Evolutionary conservation across 2,888 invertebrate species (phyloP).

Genomic region (Altica lythri): DNA sequence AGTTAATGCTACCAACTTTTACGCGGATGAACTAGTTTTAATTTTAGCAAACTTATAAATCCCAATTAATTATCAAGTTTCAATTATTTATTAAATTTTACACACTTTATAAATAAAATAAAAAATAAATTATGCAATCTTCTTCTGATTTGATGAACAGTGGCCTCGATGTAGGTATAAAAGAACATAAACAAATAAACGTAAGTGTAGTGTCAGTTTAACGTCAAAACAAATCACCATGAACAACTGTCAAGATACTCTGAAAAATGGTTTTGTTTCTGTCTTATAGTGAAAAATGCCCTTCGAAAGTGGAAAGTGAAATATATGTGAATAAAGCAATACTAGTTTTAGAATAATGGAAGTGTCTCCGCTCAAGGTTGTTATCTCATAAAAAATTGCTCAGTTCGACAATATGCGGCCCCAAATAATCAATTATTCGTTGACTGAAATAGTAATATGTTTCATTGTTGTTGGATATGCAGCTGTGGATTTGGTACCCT

Average conservation of each 20-base stretch:
- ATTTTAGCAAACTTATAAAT: too few relatives aligned
- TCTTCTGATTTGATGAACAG: too few relatives aligned
- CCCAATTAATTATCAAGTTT: too few relatives aligned
- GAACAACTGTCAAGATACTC: slow-evolving; percentile 28
- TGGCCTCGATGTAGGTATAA: too few relatives aligned
- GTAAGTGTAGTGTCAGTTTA: slow-evolving; percentile 8
- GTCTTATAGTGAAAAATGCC: slow-evolving; percentile 13
- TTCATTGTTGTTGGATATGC: slow-evolving; percentile 55
- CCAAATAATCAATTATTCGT: slow-evolving; percentile 51
- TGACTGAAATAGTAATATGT: slow-evolving; percentile 53
- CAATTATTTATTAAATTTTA: too few relatives aligned
- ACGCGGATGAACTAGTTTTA: too few relatives aligned
- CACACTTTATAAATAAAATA: too few relatives aligned
- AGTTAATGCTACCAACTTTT: too few relatives aligned
- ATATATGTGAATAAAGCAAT: neutral
- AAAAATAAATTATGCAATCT: too few relatives aligned
- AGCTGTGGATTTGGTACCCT: slow-evolving; percentile 63
- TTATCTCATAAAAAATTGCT: slow-evolving; percentile 28
- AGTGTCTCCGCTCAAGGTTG: slow-evolving; percentile 29
- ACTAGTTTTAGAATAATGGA: slow-evolving; percentile 32
- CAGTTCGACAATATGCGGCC: slow-evolving; percentile 50
- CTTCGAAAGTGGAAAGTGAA: slow-evolving; percentile 15
- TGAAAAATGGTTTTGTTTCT: slow-evolving; percentile 26
- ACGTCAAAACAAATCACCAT: slow-evolving; percentile 24
- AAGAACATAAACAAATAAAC: neutral